phyloP scores from a whole-genome alignment of 1,140 invertebrate species.

The Oedothorax gibbosus region DNA sequence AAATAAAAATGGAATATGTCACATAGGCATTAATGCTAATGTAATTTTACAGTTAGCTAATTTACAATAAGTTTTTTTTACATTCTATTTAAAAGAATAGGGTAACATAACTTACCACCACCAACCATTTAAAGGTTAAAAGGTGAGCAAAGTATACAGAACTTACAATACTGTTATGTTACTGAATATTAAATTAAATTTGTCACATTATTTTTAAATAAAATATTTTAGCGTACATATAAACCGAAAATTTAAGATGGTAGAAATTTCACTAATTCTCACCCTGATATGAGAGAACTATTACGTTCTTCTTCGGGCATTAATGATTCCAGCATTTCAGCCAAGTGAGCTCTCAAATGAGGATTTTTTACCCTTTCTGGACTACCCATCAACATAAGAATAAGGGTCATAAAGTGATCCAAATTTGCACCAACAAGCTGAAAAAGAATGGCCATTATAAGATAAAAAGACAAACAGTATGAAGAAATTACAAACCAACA shows the following conservation, averaged over 20 bases:
- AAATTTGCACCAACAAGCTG: conserved; percentile 74
- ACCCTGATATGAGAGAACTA: conserved; percentile 44
- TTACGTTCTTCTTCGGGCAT: conserved; percentile 67
- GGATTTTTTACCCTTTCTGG: conserved; percentile 87
- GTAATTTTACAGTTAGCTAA: no score
- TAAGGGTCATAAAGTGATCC: conserved; percentile 78
- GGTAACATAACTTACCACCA: no score
- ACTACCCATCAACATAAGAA: conserved; percentile 80
- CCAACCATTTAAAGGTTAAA: no score
- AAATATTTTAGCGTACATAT: no score
- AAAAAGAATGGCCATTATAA: neutral
- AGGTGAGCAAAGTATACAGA: neutral
- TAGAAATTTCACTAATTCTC: neutral
- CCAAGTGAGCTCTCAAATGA: conserved; percentile 88
- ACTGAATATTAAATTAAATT: neutral
- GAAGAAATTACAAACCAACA: neutral
- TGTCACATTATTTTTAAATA: neutral
- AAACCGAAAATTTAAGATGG: no score
- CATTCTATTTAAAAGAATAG: no score
- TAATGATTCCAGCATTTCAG: conserved; percentile 87
- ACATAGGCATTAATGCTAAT: no score
- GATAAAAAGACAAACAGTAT: conserved; percentile 1
- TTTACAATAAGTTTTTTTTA: no score
- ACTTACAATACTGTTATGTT: neutral
- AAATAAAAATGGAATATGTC: no score